Evolutionary conservation across 2,797 vertebrate genomes (phyloP).

Genomic region (Podarcis siculus): DNA sequence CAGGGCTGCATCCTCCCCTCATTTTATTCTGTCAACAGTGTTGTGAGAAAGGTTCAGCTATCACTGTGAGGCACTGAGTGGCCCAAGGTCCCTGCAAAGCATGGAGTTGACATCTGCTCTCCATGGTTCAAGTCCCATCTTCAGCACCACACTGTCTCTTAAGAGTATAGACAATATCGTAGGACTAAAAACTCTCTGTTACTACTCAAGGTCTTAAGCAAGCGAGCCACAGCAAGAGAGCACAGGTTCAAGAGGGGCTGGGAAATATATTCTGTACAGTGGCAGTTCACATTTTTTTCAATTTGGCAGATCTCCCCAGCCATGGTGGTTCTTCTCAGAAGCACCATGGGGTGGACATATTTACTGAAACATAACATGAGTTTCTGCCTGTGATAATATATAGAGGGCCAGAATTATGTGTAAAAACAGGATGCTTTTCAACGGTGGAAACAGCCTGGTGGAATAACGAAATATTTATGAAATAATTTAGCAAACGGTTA

Average conservation of each 20-base stretch:
- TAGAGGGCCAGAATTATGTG: background rate
- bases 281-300: background rate
- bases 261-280: too few species aligned
- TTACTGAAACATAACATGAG: background rate
- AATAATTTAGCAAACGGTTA: background rate
- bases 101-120: background rate
- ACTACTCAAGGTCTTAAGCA: background rate
- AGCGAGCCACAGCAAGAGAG: background rate
- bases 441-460: background rate
- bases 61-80: background rate
- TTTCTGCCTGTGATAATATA: background rate
- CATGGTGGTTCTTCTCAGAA: too few species aligned
- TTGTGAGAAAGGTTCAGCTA: background rate
- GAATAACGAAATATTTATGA: conserved; percentile 27
- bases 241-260: background rate
- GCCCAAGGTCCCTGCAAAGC: background rate
- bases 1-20: background rate
- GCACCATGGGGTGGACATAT: too few species aligned
- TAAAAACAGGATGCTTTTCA: background rate
- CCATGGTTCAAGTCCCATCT: background rate
- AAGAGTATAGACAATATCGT: background rate
- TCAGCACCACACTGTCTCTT: background rate
- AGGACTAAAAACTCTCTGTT: background rate
- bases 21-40: background rate
- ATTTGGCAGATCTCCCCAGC: too few species aligned